phyloP scores from a whole-genome alignment of 2,888 invertebrate species.

The Rhagophthalmus giganteus region DNA sequence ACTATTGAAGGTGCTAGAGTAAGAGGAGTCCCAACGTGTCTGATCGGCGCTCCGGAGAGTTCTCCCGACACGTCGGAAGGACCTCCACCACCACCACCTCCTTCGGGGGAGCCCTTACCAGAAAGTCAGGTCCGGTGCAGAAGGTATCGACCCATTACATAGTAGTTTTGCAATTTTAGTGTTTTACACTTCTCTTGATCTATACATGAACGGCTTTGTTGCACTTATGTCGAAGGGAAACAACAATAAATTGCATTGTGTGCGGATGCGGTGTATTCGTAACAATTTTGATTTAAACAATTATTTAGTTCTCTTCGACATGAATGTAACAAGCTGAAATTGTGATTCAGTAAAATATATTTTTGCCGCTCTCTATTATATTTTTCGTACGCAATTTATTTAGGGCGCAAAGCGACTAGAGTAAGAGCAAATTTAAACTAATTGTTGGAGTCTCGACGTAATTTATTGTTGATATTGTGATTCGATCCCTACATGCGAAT shows the following conservation, averaged over 20 bases:
- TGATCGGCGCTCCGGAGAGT: slow-evolving; percentile 49
- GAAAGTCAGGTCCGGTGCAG: slow-evolving; percentile 54
- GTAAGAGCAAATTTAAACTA: slow-evolving; percentile 26
- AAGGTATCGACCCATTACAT: slow-evolving; percentile 53
- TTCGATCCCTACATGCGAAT: slow-evolving; percentile 20
- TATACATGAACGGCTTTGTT: slow-evolving; percentile 19
- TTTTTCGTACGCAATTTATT: slow-evolving; percentile 30
- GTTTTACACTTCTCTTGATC: slow-evolving; percentile 27
- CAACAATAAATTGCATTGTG: background rate
- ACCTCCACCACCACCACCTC: slow-evolving; percentile 50
- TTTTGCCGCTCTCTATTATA: slow-evolving; percentile 31
- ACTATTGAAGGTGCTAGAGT: slow-evolving; percentile 48
- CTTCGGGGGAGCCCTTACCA: slow-evolving; percentile 50
- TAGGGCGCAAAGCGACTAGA: slow-evolving; percentile 23
- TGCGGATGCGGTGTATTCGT: background rate
- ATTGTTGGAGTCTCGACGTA: slow-evolving; percentile 27
- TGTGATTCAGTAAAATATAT: slow-evolving; percentile 29
- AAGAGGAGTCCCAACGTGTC: slow-evolving; percentile 53
- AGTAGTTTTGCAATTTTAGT: slow-evolving; percentile 38
- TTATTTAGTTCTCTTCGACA: slow-evolving; percentile 12
- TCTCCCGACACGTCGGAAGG: slow-evolving; percentile 50
- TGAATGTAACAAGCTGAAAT: slow-evolving; percentile 22
- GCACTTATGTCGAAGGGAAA: slow-evolving; percentile 15
- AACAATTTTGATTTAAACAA: background rate
- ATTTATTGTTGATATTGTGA: slow-evolving; percentile 28